A percentile compares a stretch with the other conserved stretches of the same genome.
Evolutionary conservation across 2,888 invertebrate species (phyloP).

Genomic region (Flabesymbios commensalis): DNA sequence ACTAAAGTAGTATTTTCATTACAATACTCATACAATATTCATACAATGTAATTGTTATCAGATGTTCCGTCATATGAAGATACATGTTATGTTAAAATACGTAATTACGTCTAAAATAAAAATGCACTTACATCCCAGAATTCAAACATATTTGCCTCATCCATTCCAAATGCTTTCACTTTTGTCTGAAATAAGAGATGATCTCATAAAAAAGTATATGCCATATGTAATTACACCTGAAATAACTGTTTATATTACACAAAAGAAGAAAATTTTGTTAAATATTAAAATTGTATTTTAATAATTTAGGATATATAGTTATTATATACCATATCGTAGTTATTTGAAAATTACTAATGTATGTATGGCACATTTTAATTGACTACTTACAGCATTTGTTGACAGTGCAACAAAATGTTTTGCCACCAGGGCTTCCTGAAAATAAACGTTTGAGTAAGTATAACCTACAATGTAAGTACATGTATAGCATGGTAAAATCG

Average conservation of each 20-base stretch:
- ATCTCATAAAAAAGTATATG: neutral
- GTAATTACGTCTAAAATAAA: neutral
- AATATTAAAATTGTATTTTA: too few species aligned
- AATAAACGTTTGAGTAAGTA: constrained; percentile 29
- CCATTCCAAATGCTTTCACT: constrained; percentile 97
- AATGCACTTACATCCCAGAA: constrained; percentile 86
- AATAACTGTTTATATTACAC: neutral
- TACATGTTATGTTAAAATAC: too few species aligned
- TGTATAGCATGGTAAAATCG: too few species aligned
- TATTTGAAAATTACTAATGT: neutral
- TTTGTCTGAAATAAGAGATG: constrained; percentile 66
- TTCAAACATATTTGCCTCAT: constrained; percentile 96
- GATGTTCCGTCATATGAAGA: too few species aligned
- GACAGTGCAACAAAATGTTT: constrained; percentile 98
- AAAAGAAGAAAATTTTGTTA: too few species aligned
- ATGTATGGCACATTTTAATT: neutral
- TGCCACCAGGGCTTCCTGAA: constrained; percentile 72
- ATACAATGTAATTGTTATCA: too few species aligned
- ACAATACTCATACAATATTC: too few species aligned
- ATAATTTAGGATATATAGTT: neutral
- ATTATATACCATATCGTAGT: neutral
- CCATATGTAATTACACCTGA: neutral
- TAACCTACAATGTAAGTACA: too few species aligned
- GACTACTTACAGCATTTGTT: constrained; percentile 74
- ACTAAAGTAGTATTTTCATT: too few species aligned